Conservation (phyloP, 1,140 invertebrate genomes). For the Chironomus striatipennis region DNA sequence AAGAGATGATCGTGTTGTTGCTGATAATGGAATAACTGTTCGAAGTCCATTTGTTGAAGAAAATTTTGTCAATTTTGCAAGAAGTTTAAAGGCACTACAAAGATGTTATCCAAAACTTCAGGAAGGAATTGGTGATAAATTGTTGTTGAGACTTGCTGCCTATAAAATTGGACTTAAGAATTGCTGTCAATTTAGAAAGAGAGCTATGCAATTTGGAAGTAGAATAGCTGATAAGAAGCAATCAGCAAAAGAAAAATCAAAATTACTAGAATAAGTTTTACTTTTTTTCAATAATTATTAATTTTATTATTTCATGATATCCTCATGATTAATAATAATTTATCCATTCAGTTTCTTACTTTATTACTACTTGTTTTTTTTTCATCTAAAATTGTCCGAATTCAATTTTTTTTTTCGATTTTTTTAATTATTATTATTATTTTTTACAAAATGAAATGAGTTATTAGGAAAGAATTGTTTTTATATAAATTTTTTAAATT, state of each 20-base stretch:
- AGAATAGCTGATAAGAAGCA: slow-evolving; percentile 88
- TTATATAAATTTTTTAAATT: too few species aligned
- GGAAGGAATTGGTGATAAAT: slow-evolving; percentile 86
- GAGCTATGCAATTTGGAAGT: slow-evolving; percentile 97
- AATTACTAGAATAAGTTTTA: slow-evolving; percentile 29
- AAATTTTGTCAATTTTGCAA: slow-evolving; percentile 66
- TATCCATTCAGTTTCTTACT: neutral
- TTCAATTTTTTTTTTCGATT: neutral
- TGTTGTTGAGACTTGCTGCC: slow-evolving; percentile 75
- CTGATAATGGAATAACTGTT: slow-evolving; percentile 66
- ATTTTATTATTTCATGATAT: too few species aligned
- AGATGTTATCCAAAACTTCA: slow-evolving; percentile 60
- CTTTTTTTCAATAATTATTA: neutral
- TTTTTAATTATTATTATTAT: too few species aligned
- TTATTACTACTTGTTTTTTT: neutral
- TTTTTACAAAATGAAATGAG: too few species aligned
- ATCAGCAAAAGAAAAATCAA: slow-evolving; percentile 71
- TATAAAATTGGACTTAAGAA: slow-evolving; percentile 56
- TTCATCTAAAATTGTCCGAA: neutral
- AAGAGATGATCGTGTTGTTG: slow-evolving; percentile 82
- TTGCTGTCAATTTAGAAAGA: slow-evolving; percentile 67
- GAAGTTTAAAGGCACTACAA: slow-evolving; percentile 59
- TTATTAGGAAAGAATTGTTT: too few species aligned
- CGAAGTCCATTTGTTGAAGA: slow-evolving; percentile 95
- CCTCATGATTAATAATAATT: slow-evolving; percentile 4